Percentiles rank a stretch among this genome's conserved stretches.
Evolutionary conservation across 2,113 vertebrate genomes (phyloP).

Genomic region (Sinocyclocheilus maitianheensis): DNA sequence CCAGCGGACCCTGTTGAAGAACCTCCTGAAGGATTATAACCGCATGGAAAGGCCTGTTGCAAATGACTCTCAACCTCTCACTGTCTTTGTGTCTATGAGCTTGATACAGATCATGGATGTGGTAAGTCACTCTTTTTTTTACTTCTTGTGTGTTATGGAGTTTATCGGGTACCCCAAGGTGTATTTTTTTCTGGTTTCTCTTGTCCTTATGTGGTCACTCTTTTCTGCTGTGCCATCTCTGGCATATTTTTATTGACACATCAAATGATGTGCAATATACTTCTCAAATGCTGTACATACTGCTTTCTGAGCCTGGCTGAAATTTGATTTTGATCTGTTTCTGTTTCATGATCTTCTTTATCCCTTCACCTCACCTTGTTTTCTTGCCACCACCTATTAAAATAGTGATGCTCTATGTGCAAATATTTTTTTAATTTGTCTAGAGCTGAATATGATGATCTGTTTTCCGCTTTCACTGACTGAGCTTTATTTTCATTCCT

Average conservation of each 20-base stretch:
- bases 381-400: background rate
- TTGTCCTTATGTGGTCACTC: background rate
- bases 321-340: background rate
- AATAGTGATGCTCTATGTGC: background rate
- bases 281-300: background rate
- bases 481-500: background rate
- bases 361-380: background rate
- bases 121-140: slow-evolving; percentile 63
- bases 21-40: slow-evolving; percentile 81
- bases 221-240: too few relatives aligned
- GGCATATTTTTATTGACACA: background rate
- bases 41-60: slow-evolving; percentile 80
- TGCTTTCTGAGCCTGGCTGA: background rate
- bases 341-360: background rate
- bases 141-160: background rate
- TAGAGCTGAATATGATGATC: background rate
- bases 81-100: slow-evolving; percentile 74
- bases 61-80: slow-evolving; percentile 79
- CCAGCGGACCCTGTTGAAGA: slow-evolving; percentile 80
- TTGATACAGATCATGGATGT: slow-evolving; percentile 84
- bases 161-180: background rate
- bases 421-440: background rate
- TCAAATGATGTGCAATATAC: background rate
- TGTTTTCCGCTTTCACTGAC: background rate
- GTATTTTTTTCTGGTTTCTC: background rate